A percentile compares a stretch with the other conserved stretches of the same genome.
These are phyloP conservation scores for Alfaro cultratus DNA, from an alignment of 2,797 vertebrate species.

Conservation along the genomic window DNA sequence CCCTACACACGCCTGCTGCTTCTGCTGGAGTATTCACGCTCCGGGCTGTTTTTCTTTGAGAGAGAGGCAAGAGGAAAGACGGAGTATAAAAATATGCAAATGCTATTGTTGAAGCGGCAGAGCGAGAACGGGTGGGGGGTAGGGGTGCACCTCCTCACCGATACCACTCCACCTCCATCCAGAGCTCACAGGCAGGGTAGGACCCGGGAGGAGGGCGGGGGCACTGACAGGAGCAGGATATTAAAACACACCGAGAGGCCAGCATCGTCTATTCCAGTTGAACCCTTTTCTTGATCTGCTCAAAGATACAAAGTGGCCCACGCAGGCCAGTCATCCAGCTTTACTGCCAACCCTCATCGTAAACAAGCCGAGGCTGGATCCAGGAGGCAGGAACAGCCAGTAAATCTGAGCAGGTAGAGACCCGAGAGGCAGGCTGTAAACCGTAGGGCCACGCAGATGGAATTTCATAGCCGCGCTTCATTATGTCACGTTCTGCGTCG, in stretches of 20 bases:
- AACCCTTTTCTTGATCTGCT: constrained; percentile 28
- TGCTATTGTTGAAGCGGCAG: constrained; percentile 80
- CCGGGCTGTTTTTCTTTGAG: constrained; percentile 82
- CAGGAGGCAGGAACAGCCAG: background rate
- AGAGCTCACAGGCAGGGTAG: constrained; percentile 14
- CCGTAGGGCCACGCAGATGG: constrained; percentile 14
- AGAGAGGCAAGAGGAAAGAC: constrained; percentile 70
- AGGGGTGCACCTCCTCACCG: constrained; percentile 38
- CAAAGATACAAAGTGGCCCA: constrained; percentile 7
- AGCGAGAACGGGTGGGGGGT: constrained; percentile 28
- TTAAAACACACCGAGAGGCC: constrained; percentile 60
- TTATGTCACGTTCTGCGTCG: constrained; percentile 4
- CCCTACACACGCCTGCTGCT: constrained; percentile 69
- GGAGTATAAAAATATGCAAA: constrained; percentile 84
- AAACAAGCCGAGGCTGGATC: background rate
- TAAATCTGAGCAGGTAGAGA: constrained; percentile 18
- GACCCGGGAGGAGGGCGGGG: constrained; percentile 2
- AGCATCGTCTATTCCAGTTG: constrained; percentile 35
- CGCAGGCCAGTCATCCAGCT: background rate
- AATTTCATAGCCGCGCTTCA: constrained; percentile 16
- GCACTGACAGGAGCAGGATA: constrained; percentile 46
- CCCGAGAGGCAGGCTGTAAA: background rate
- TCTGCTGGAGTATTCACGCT: constrained; percentile 80
- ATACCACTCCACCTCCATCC: constrained; percentile 17
- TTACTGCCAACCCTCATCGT: background rate